Evolutionary conservation across 2,113 vertebrate genomes (phyloP), one percentile per base, ranked within the genome.

Genomic region (Vidua chalybeata): DNA sequence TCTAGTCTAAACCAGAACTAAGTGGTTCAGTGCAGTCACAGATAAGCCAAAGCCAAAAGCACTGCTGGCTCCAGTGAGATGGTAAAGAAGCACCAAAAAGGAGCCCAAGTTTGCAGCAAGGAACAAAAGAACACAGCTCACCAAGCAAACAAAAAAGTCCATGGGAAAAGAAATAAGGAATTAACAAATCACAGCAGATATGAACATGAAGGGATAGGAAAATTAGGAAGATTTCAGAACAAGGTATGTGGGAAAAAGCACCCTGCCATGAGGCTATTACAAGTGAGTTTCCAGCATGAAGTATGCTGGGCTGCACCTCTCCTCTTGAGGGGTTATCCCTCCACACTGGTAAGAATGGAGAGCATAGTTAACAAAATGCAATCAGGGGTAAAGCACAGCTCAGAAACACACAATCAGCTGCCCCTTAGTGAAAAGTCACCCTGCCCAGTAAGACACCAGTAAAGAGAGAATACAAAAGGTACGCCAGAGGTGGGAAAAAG

Each of bases 241-340:
- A 66, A 64, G 41, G 11, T 0, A 0, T 9, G 18, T 52, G 22
- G 8, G 28, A 41, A 49, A 68, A 58, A 45, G 10, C 20, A 56
- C 0, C 2, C 3, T 35, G 27, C 48, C 27, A 68, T 28, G 27
- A 59, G n/a, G 11, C 7, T 13, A 13, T 22, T 64, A 59, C 37
- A 76, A 30, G 16, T 7, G 27, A 79, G 54, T 24, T 85, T 51
- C 49, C 31, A 64, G 37, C 11, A 39, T 2, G 28, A 78, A 69
- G 11, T 4, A 51, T 0, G 0, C 15, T 8, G 21, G 49, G n/a
- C 30, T 7, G 0, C 64, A 37, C 16, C 20, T 37, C 43, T 63
- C 21, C 77, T 69, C n/a, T 30, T 23, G 23, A 10, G 8, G 22
- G 18, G 12, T 1, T 69, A 45, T 64, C 5, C 22, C 8, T 8